Evolutionary conservation across 2,797 vertebrate genomes (phyloP), one percentile per base, ranked within the genome.

Genomic region (Falco berigora): DNA sequence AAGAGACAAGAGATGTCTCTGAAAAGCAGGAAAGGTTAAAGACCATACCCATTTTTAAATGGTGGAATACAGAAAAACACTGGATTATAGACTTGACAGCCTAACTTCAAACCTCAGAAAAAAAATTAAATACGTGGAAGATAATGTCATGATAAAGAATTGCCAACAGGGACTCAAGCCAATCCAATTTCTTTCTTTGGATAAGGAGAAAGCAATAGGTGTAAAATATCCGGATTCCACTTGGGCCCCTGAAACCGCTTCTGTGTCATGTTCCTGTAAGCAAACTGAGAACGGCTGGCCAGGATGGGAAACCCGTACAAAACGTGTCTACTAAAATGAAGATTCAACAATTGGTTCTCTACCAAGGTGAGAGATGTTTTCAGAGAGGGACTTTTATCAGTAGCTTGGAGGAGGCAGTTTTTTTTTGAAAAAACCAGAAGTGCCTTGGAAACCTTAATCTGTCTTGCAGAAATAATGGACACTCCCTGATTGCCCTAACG

Each of bases 221-320:
- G 3, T 34, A 72, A 90, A 78, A 71, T 67, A 80, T 28, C 14
- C 27, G 59, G 56, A 49, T 23, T 90, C 38, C 21, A 8, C 17
- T 67, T 44, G 8, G 9, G 25, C 21, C 50, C 1, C 0, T 74
- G 47, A 40, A 34, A 59, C 6, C 0, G 0, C 6, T 92, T 20
- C 49, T 56, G 12, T 76, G 36, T 44, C 23, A 14, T 12, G 7
- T 67, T 87, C 46, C 49, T 1, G 0, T 25, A 76, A 24, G 20
- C 5, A 67, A 88, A 76, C 10, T 38, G 46, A 79, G 52, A 61
- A 90, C 77, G 71, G 52, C 56, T 1, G 22, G 13, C 17, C n/a
- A 88, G 56, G 10, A 55, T 83, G 27, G 72, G 52, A 88, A 88
- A 55, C 8, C 2, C 22, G 18, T 28, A 25, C 0, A 3, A 82